Conservation (phyloP, 2,797 vertebrate species). For the Phoeniculus purpureus region DNA sequence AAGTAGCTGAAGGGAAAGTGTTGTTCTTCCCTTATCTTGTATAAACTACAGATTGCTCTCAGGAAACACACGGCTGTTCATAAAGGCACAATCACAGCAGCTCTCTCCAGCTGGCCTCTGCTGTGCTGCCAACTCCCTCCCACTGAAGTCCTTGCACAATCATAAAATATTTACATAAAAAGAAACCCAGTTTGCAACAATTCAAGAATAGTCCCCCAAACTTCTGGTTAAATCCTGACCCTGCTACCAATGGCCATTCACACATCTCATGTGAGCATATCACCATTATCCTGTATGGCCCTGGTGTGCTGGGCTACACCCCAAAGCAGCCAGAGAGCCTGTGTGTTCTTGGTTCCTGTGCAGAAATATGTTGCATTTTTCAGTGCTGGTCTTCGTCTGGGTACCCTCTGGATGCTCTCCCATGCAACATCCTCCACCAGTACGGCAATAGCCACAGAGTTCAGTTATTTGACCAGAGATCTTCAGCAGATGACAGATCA, state of each 20-base stretch:
- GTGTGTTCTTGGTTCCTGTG: not conserved
- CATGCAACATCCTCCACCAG: accelerated
- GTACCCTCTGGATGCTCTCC: not conserved
- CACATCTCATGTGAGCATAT: accelerated
- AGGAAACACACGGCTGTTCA: not conserved
- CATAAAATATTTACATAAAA: not conserved
- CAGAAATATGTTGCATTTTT: not conserved
- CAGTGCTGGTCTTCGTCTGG: not conserved
- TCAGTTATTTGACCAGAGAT: not conserved
- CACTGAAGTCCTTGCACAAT: not conserved
- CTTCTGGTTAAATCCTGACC: not conserved
- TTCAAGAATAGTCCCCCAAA: not conserved
- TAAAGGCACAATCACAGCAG: not conserved
- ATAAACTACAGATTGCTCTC: constrained; percentile 38
- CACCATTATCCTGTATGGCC: accelerated
- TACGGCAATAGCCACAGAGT: not conserved
- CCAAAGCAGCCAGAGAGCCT: not conserved
- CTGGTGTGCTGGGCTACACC: too few relatives aligned
- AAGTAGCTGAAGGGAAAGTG: constrained; percentile 9
- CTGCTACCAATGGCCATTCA: not conserved
- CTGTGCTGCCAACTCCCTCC: not conserved
- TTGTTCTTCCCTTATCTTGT: constrained; percentile 47
- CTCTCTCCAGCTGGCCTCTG: not conserved
- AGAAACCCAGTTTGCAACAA: not conserved
- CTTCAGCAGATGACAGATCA: accelerated